phyloP scores from a whole-genome alignment of 2,113 vertebrate genomes.

The Parus major region DNA sequence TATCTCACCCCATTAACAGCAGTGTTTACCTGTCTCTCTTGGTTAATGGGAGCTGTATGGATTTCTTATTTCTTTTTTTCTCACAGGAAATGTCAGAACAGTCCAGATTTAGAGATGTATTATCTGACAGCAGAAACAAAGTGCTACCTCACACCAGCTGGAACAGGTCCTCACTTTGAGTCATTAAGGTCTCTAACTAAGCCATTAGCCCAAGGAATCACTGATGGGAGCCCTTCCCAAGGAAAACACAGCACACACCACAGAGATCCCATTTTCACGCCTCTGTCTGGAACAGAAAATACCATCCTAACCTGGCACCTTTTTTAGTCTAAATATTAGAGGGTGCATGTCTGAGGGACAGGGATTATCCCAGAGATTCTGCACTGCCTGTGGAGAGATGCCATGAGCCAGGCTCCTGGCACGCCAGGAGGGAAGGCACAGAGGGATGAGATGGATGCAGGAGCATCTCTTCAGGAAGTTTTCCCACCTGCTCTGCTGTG shows the following conservation, averaged over 20 bases:
- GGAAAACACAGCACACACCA: neutral
- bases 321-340: neutral
- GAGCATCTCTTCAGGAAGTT: neutral
- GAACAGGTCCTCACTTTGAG: neutral
- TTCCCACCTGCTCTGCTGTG: neutral
- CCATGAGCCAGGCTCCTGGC: rapidly evolving
- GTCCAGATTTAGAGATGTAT: neutral
- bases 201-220: neutral
- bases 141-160: neutral
- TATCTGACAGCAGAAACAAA: slow-evolving; percentile 42
- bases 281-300: neutral
- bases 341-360: neutral
- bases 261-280: neutral
- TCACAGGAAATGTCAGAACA: slow-evolving; percentile 13
- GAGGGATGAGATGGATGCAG: neutral
- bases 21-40: neutral
- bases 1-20: neutral
- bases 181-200: neutral
- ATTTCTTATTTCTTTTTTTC: slow-evolving; percentile 36
- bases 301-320: neutral
- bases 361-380: neutral
- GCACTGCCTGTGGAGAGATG: rapidly evolving
- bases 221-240: neutral
- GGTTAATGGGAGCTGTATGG: slow-evolving; percentile 17
- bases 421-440: neutral